phyloP scores from a whole-genome alignment of 2,797 vertebrate species.

The Hydrophis major region DNA sequence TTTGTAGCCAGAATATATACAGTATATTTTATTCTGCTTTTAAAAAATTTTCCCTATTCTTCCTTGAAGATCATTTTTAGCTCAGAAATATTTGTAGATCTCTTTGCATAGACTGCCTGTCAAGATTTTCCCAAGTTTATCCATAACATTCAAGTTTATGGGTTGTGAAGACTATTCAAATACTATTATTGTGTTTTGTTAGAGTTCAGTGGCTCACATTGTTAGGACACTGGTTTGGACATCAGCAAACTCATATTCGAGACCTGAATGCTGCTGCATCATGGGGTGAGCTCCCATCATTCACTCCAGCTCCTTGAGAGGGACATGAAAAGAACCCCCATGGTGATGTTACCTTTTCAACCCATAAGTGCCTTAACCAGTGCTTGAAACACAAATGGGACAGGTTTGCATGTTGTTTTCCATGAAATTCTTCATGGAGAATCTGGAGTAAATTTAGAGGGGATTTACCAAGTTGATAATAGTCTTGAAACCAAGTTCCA shows the following conservation, averaged over 20 bases:
- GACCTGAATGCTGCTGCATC: background rate
- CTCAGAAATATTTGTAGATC: background rate
- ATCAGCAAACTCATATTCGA: background rate
- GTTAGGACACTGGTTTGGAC: background rate
- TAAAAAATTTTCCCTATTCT: background rate
- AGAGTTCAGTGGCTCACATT: background rate
- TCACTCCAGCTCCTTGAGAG: background rate
- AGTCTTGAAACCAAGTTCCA: background rate
- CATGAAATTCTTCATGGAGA: background rate
- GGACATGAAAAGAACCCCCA: background rate
- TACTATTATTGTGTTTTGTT: background rate
- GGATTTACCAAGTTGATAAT: background rate
- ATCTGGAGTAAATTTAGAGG: background rate
- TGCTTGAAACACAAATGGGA: background rate
- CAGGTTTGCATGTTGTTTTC: background rate
- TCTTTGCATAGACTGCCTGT: background rate
- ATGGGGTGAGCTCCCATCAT: background rate
- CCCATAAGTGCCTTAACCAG: background rate
- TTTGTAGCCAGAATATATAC: background rate
- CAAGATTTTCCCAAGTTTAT: background rate
- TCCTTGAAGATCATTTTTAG: background rate
- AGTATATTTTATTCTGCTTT: background rate
- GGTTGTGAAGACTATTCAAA: background rate
- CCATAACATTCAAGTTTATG: background rate
- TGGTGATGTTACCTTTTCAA: background rate